Evolutionary conservation across 2,888 invertebrate genomes (phyloP).

Genomic region (Alentia gelatinosa): DNA sequence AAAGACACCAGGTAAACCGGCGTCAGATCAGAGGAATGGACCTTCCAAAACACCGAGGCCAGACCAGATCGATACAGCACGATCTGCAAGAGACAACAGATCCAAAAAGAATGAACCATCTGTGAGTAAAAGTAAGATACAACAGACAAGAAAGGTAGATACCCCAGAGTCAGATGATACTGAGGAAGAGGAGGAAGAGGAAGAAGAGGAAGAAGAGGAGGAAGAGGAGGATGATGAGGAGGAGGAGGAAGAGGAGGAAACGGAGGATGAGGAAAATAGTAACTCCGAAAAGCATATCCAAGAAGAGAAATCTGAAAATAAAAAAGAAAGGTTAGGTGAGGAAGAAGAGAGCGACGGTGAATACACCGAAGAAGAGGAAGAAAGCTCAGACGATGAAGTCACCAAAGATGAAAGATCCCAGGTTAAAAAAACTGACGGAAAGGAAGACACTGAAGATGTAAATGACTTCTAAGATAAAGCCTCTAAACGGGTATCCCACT

Average conservation of each 20-base stretch:
- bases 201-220: constrained; percentile 2
- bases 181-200: constrained; percentile 14
- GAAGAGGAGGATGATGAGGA: background rate
- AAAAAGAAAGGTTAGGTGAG: background rate
- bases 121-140: background rate
- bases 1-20: background rate
- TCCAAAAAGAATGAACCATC: background rate
- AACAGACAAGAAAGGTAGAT: background rate
- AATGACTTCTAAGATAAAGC: background rate
- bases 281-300: background rate
- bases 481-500: background rate
- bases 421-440: background rate
- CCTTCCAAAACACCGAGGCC: background rate
- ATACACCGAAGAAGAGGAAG: background rate
- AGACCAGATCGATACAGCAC: background rate
- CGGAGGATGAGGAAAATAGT: background rate
- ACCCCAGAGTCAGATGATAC: background rate
- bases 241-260: constrained; percentile 14
- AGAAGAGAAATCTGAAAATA: background rate
- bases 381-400: background rate
- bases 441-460: background rate
- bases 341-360: background rate
- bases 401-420: background rate
- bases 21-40: background rate
- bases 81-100: background rate